These are phyloP conservation scores for Hyposoter didymator DNA, from an alignment of 2,888 invertebrate species.

Conservation along the genomic window DNA sequence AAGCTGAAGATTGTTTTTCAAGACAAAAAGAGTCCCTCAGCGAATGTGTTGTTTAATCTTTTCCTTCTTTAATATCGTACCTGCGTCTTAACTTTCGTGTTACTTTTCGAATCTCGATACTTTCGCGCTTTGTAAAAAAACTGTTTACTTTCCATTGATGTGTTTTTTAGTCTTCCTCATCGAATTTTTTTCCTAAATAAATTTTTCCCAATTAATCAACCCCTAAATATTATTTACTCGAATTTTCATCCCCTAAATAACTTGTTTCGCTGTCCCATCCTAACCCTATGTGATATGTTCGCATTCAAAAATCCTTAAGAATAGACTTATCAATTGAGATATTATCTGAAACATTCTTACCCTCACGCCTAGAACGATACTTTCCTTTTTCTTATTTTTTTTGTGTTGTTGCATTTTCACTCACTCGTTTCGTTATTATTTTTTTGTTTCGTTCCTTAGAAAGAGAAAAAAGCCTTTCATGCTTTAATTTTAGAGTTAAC, in stretches of 20 bases:
- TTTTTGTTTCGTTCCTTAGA: constrained; percentile 49
- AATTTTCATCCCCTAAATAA: constrained; percentile 60
- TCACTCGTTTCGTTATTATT: constrained; percentile 60
- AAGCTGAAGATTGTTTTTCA: constrained; percentile 14
- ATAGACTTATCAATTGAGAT: constrained; percentile 72
- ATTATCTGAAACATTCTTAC: constrained; percentile 59
- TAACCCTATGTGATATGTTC: constrained; percentile 83
- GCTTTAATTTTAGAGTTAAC: constrained; percentile 75
- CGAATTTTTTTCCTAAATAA: constrained; percentile 32
- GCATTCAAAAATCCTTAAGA: constrained; percentile 80
- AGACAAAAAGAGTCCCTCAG: neutral
- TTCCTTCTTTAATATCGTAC: neutral
- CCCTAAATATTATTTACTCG: constrained; percentile 36
- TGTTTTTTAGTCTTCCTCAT: neutral
- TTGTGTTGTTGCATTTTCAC: constrained; percentile 62
- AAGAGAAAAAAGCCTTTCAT: constrained; percentile 47
- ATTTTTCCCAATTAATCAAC: constrained; percentile 26
- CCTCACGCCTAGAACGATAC: constrained; percentile 58
- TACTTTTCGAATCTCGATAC: constrained; percentile 1
- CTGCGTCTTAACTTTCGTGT: neutral
- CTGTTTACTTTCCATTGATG: neutral
- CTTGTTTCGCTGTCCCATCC: constrained; percentile 70
- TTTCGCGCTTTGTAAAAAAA: constrained; percentile 21
- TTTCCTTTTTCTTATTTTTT: constrained; percentile 44
- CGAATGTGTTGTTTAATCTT: neutral